Conservation (phyloP, 2,797 vertebrate genomes). For the Pseudochirops corinnae region DNA sequence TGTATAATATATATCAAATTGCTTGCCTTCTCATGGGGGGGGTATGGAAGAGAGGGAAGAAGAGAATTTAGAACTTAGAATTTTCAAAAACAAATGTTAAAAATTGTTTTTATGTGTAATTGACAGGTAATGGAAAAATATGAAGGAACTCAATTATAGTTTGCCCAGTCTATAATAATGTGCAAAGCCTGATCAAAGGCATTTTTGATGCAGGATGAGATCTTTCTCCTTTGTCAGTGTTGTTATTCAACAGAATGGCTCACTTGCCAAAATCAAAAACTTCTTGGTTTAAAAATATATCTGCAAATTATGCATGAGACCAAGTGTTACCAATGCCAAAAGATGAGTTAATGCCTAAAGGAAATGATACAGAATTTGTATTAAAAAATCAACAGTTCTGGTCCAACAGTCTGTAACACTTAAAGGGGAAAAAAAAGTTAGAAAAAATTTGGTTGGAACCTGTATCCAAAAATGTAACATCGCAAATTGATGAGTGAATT, state of each 20-base stretch:
- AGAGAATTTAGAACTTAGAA: neutral
- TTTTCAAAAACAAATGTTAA: neutral
- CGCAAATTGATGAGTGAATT: neutral
- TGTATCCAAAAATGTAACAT: neutral
- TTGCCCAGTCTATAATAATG: neutral
- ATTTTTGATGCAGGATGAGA: neutral
- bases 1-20: neutral
- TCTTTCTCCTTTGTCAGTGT: neutral
- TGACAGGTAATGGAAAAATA: neutral
- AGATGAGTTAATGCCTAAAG: neutral
- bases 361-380: neutral
- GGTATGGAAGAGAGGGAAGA: neutral
- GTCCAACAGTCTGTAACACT: neutral
- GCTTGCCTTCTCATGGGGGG: neutral
- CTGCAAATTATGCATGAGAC: slow-evolving; percentile 1
- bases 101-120: neutral
- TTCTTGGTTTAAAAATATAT: neutral
- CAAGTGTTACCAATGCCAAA: neutral
- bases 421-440: neutral
- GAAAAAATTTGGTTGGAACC: neutral
- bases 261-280: neutral
- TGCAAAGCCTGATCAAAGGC: neutral
- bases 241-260: neutral
- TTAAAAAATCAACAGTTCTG: neutral
- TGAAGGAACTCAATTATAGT: neutral